Percentiles rank a stretch among this genome's conserved stretches.
phyloP scores from a whole-genome alignment of 2,113 vertebrate species.

The Pseudolaguvia tuberculata region DNA sequence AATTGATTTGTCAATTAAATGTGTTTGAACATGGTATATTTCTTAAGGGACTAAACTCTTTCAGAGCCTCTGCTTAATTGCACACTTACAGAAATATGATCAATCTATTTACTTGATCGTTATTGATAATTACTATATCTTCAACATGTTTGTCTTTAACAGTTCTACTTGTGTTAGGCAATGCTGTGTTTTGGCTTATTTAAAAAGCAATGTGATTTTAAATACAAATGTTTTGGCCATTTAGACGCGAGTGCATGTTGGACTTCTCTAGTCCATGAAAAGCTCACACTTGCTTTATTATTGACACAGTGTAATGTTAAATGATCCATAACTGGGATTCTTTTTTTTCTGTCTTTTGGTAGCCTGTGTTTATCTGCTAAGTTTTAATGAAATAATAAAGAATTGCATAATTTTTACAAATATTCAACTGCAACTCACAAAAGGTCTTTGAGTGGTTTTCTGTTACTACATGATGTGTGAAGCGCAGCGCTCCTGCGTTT shows the following conservation, averaged over 20 bases:
- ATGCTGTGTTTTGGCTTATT: too few species aligned
- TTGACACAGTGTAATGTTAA: background rate
- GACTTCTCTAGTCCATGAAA: background rate
- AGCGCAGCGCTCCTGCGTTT: slow-evolving; percentile 37
- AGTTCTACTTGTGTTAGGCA: too few species aligned
- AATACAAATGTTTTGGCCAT: background rate
- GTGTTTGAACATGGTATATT: too few species aligned
- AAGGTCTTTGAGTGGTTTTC: slow-evolving; percentile 30
- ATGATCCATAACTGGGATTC: background rate
- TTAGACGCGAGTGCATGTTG: background rate
- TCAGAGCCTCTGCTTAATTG: too few species aligned
- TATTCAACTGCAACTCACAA: slow-evolving; percentile 19
- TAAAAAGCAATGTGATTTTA: too few species aligned
- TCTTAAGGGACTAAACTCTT: too few species aligned
- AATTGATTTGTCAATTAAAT: too few species aligned
- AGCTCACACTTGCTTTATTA: background rate
- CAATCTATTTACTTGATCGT: too few species aligned
- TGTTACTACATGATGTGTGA: slow-evolving; percentile 12
- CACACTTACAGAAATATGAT: too few species aligned
- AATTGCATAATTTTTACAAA: background rate
- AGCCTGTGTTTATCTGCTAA: background rate
- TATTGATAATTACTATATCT: too few species aligned
- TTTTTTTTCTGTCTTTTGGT: background rate
- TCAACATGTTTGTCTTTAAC: too few species aligned
- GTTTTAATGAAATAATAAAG: background rate